A percentile compares a stretch with the other conserved stretches of the same genome.
Conservation (phyloP, 2,797 vertebrate genomes). For the Florisuga fusca region DNA sequence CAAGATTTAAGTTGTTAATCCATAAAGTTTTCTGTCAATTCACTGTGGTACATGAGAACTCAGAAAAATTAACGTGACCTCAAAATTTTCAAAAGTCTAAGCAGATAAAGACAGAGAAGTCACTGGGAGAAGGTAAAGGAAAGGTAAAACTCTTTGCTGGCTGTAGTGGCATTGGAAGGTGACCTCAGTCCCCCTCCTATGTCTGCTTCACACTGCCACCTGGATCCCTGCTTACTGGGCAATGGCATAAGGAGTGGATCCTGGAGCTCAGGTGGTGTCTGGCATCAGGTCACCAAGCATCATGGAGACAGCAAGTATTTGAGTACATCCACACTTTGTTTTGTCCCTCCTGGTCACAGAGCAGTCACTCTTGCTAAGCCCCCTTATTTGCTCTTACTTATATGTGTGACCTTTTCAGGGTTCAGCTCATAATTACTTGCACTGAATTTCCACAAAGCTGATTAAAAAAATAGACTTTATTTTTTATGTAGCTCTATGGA, state of each 20-base stretch:
- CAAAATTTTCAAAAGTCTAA: background rate
- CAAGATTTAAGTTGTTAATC: background rate
- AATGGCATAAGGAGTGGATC: background rate
- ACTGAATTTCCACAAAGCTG: background rate
- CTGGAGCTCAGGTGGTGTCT: background rate
- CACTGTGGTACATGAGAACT: background rate
- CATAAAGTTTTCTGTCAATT: background rate
- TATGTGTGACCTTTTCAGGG: background rate
- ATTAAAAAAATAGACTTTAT: background rate
- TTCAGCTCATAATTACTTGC: background rate
- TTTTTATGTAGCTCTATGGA: constrained; percentile 5
- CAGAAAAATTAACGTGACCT: background rate
- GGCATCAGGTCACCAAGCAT: background rate
- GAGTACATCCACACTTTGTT: background rate
- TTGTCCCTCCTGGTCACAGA: background rate
- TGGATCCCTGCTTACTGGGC: background rate
- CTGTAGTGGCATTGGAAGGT: background rate
- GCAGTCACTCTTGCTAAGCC: background rate
- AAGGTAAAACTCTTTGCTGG: background rate
- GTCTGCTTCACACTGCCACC: background rate
- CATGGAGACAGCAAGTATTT: fast-evolving
- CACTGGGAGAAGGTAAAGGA: background rate
- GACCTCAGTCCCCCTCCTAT: background rate
- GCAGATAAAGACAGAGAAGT: background rate
- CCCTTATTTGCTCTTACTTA: background rate